Conservation (phyloP, 2,113 vertebrate species). For the Chaetorhynchus papuensis region DNA sequence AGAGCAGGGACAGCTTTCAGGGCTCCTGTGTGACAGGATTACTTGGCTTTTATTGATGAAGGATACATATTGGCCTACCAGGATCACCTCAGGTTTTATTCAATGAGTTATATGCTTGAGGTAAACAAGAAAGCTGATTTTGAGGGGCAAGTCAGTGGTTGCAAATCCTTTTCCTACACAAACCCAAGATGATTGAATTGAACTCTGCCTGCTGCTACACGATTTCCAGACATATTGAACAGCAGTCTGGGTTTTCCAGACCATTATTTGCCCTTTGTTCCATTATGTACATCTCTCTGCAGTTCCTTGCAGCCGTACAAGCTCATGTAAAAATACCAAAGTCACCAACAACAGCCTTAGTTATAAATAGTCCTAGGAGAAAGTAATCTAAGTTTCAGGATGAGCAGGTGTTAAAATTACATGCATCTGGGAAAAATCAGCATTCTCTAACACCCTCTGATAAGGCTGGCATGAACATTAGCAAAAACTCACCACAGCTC, state of each 20-base stretch:
- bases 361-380: conserved; percentile 37
- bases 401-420: conserved; percentile 47
- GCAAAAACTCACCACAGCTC: background rate
- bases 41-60: background rate
- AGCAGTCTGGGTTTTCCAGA: conserved; percentile 11
- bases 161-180: conserved; percentile 29
- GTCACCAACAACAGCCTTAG: conserved; percentile 4
- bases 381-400: conserved; percentile 39
- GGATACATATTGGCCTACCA: background rate
- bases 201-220: background rate
- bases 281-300: background rate
- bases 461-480: background rate
- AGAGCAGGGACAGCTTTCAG: background rate
- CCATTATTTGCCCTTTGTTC: conserved; percentile 14
- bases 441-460: background rate
- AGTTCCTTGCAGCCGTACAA: background rate
- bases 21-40: background rate
- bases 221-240: conserved; percentile 39
- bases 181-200: conserved; percentile 1
- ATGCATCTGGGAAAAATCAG: conserved; percentile 6
- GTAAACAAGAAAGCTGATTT: conserved; percentile 41
- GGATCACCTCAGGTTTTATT: background rate
- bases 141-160: background rate
- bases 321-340: background rate
- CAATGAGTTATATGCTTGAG: background rate